Conservation (phyloP, 2,888 invertebrate species). For the Alloplasta piceator region DNA sequence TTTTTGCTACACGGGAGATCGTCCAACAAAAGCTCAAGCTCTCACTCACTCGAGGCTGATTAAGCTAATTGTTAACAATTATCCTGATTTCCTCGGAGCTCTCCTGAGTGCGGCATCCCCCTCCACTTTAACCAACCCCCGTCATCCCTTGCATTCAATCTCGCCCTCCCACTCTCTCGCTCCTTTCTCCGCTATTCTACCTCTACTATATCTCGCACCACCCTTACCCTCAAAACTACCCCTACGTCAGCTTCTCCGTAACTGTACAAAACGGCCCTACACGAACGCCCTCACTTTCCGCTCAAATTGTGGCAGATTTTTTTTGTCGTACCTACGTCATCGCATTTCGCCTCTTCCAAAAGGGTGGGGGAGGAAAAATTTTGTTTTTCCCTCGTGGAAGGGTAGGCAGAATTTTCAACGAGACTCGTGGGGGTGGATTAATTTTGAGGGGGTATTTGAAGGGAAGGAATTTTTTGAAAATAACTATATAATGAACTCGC, state of each 20-base stretch:
- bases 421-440: too few relatives aligned
- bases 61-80: constrained; percentile 83
- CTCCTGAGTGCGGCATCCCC: constrained; percentile 70
- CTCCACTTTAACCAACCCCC: constrained; percentile 66
- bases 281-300: constrained; percentile 78
- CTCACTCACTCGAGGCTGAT: constrained; percentile 80
- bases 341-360: constrained; percentile 12
- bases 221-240: background rate
- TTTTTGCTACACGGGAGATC: constrained; percentile 38
- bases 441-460: too few relatives aligned
- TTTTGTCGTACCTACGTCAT: constrained; percentile 54
- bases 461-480: background rate
- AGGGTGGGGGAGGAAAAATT: background rate
- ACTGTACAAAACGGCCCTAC: background rate
- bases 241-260: constrained; percentile 5
- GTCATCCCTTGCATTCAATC: constrained; percentile 48
- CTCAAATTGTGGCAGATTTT: constrained; percentile 74
- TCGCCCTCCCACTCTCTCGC: constrained; percentile 46
- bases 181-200: constrained; percentile 26
- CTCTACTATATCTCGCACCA: constrained; percentile 8
- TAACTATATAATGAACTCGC: background rate
- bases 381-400: background rate
- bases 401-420: too few relatives aligned
- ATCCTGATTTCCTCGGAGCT: constrained; percentile 81
- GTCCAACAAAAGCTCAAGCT: constrained; percentile 79